phyloP scores from a whole-genome alignment of 92 coral and sea anemone genomes.

The Chrysogorgia sp. region DNA sequence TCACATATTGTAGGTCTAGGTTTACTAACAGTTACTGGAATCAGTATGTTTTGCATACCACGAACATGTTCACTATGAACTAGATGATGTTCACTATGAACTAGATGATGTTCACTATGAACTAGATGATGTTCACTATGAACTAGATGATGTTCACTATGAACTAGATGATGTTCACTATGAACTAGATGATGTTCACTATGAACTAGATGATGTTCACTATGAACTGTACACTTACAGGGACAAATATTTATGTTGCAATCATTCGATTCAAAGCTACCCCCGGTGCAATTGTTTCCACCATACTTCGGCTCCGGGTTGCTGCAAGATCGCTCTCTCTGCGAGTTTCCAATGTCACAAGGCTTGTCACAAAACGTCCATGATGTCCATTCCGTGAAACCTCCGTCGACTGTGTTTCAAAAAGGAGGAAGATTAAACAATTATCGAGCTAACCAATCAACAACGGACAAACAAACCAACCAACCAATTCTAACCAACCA shows the following conservation, averaged over 20 bases:
- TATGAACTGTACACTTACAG: constrained; percentile 24
- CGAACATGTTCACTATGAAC: background rate
- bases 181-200: background rate
- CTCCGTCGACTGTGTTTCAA: constrained; percentile 49
- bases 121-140: background rate
- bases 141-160: too few relatives aligned
- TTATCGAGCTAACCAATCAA: background rate
- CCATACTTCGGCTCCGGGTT: constrained; percentile 49
- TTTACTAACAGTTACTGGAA: background rate
- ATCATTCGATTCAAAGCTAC: background rate
- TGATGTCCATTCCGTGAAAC: constrained; percentile 42
- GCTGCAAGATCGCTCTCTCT: constrained; percentile 42
- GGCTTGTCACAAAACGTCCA: constrained; percentile 49
- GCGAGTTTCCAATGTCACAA: constrained; percentile 43
- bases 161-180: background rate
- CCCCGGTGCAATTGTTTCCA: constrained; percentile 26
- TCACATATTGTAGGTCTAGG: background rate
- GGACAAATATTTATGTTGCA: constrained; percentile 50
- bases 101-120: background rate
- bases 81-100: background rate
- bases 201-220: background rate
- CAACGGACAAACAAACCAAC: background rate
- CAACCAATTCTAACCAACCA: too few relatives aligned
- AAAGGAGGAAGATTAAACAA: background rate
- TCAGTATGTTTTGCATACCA: background rate